Evolutionary conservation across 1,140 invertebrate genomes (phyloP), one percentile per base, ranked within the genome.

Genomic region (Drosophila rhopaloa): DNA sequence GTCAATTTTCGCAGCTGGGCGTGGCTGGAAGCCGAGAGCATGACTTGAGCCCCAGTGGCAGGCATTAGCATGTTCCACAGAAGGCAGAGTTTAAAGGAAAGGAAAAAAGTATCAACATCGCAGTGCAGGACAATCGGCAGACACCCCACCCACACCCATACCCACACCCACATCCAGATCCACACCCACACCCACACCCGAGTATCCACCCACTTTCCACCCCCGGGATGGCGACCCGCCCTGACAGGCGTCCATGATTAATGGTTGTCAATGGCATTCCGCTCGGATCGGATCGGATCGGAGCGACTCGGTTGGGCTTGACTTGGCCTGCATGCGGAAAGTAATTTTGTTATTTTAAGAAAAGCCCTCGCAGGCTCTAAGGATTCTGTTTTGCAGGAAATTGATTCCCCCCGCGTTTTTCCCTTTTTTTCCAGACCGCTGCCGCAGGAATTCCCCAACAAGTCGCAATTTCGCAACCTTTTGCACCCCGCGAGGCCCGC

Each of bases 281-380:
- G 63, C 79, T 85, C 38, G 61, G 46, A 44, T 68, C 29, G 67
- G 63, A 44, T 68, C 48, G 66, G 40, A 10, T 67, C 35, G 67
- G 63, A 44, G 55, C 48, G 66, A 32, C 7, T 67, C 35, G 62
- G 53, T 35, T 43, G 32, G 53, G 55, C 58, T 75, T 63, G 66
- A 50, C 55, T 61, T 43, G 71, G 56, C 58, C 65, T 85, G 86
- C 84, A 81, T 90, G 81, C 72, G 75, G 72, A 88, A 90, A 86
- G 86, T 90, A 90, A 90, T 90, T 90, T 90, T 90, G 86, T 90
- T 90, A 90, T 90, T 90, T 90, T 88, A 90, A 90, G 86, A 90
- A 81, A 90, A 82, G 76, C 76, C 51, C 70, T 62, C 65, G 57
- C 79, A 58, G 70, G 79, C 48, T 76, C 71, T 72, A 75, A 74